A percentile compares a stretch with the other conserved stretches of the same genome.
phyloP scores from a whole-genome alignment of 1,140 invertebrate genomes.

The Camponotus floridanus region DNA sequence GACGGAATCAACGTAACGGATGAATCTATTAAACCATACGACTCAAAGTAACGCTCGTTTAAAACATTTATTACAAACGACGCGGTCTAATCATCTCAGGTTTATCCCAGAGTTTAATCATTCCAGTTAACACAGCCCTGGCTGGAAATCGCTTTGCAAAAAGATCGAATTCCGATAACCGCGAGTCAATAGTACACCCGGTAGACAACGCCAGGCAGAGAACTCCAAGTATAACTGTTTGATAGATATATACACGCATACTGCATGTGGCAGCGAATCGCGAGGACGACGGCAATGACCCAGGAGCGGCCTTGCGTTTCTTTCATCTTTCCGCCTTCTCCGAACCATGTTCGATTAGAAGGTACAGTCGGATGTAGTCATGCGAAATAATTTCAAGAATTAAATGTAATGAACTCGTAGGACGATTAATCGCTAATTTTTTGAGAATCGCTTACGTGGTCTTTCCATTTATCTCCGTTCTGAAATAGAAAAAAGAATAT shows the following conservation, averaged over 20 bases:
- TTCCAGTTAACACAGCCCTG: slow-evolving; percentile 34
- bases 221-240: slow-evolving; percentile 75
- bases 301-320: slow-evolving; percentile 82
- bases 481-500: too few species aligned
- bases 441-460: neutral
- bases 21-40: slow-evolving; percentile 44
- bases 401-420: slow-evolving; percentile 25
- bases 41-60: slow-evolving; percentile 29
- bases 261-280: slow-evolving; percentile 66
- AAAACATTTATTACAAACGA: slow-evolving; percentile 40
- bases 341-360: slow-evolving; percentile 73
- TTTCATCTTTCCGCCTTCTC: slow-evolving; percentile 79
- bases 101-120: slow-evolving; percentile 24
- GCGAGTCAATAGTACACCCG: slow-evolving; percentile 68
- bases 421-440: neutral
- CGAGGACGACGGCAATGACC: slow-evolving; percentile 83
- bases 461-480: neutral
- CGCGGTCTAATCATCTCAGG: neutral
- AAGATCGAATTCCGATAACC: slow-evolving; percentile 36
- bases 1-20: slow-evolving; percentile 24
- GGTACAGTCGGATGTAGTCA: neutral
- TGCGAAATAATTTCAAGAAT: slow-evolving; percentile 19
- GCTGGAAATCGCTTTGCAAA: slow-evolving; percentile 12
- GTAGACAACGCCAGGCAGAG: slow-evolving; percentile 69
- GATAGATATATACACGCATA: slow-evolving; percentile 46